Conservation (phyloP, 2,888 invertebrate species). For the Cecidostiba fungosa region DNA sequence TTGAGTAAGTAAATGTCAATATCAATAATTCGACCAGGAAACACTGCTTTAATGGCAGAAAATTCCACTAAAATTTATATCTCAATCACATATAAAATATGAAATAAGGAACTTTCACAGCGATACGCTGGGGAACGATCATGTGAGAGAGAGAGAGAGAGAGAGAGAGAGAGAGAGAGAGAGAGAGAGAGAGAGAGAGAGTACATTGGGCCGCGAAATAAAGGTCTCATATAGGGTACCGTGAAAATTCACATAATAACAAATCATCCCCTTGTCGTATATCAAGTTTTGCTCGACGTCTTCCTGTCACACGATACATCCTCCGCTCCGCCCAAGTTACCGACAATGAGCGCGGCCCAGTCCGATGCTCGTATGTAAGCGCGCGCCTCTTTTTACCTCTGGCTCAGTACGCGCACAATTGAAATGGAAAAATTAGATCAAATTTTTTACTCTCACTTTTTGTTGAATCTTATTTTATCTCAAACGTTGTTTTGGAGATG, state of each 20-base stretch:
- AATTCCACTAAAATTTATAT: background rate
- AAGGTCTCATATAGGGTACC: slow-evolving; percentile 45
- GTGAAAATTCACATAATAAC: slow-evolving; percentile 71
- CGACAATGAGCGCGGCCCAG: slow-evolving; percentile 47
- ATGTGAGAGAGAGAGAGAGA: too few species aligned
- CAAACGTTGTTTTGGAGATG: background rate
- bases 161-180: background rate
- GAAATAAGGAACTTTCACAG: background rate
- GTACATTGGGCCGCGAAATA: slow-evolving; percentile 63
- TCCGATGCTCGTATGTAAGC: background rate
- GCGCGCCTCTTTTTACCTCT: slow-evolving; percentile 29
- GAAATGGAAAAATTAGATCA: slow-evolving; percentile 35
- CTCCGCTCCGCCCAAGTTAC: slow-evolving; percentile 55
- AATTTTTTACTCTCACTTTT: slow-evolving; percentile 11
- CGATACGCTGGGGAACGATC: background rate
- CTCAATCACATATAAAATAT: background rate
- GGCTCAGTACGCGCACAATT: background rate
- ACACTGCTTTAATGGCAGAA: too few species aligned
- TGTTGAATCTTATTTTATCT: background rate
- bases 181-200: background rate
- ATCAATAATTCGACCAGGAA: background rate
- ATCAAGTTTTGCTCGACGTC: slow-evolving; percentile 73
- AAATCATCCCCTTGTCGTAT: slow-evolving; percentile 75
- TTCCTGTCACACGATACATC: slow-evolving; percentile 77
- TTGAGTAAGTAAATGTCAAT: background rate